Conservation (phyloP, 2,113 vertebrate species). For the Glaucidium brasilianum region DNA sequence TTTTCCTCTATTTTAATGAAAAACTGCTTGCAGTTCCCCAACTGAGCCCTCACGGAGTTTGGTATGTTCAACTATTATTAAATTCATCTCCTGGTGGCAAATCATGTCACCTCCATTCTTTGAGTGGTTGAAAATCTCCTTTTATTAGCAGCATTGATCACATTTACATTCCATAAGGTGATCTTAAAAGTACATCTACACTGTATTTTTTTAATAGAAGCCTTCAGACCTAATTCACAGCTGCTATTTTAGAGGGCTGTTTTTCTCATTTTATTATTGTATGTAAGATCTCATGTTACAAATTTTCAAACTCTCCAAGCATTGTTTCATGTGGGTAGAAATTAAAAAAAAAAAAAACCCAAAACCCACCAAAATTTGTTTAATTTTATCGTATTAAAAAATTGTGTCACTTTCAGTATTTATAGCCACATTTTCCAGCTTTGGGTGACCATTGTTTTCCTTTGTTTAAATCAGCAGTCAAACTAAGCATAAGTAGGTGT, state of each 20-base stretch:
- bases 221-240: neutral
- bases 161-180: neutral
- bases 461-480: neutral
- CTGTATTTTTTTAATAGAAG: neutral
- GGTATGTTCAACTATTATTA: slow-evolving; percentile 47
- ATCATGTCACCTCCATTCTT: neutral
- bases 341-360: neutral
- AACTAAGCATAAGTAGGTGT: neutral
- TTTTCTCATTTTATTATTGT: neutral
- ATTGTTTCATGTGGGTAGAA: neutral
- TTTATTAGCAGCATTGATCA: neutral
- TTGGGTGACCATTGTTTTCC: neutral
- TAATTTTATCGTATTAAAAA: neutral
- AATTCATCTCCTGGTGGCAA: slow-evolving; percentile 42
- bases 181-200: neutral
- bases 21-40: neutral
- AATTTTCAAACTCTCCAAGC: neutral
- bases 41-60: neutral
- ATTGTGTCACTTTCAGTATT: neutral
- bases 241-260: neutral
- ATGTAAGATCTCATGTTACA: neutral
- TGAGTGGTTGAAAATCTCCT: neutral
- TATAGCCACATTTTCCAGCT: neutral
- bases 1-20: slow-evolving; percentile 2
- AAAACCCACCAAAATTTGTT: neutral